phyloP scores from a whole-genome alignment of 2,888 invertebrate genomes.

The Lithophane leautieri region DNA sequence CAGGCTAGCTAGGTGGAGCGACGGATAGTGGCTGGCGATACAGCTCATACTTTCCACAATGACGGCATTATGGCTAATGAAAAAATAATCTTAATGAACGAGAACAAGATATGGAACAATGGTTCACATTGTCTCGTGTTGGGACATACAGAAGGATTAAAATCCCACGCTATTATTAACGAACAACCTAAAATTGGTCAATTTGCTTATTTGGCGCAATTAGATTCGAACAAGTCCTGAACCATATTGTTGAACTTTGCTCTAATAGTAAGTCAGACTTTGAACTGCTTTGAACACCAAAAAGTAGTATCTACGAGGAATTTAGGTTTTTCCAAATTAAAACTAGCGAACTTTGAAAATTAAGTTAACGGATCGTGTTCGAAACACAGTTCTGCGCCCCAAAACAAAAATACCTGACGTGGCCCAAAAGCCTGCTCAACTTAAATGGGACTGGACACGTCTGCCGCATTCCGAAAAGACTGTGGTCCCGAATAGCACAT shows the following conservation, averaged over 20 bases:
- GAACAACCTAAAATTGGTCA: conserved; percentile 26
- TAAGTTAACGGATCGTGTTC: no score
- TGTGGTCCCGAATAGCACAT: no score
- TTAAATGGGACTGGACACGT: background rate
- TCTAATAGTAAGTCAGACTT: background rate
- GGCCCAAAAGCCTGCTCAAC: background rate
- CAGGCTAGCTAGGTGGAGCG: no score
- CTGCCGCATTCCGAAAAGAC: background rate
- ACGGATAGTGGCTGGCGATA: background rate
- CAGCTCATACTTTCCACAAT: background rate
- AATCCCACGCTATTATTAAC: conserved; percentile 25
- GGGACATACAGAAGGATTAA: background rate
- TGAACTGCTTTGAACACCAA: background rate
- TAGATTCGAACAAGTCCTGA: background rate
- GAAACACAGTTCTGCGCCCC: background rate
- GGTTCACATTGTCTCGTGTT: background rate
- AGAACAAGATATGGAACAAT: conserved; percentile 12
- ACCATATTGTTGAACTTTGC: background rate
- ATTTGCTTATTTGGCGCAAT: conserved; percentile 32
- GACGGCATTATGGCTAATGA: no score
- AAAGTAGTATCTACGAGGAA: background rate
- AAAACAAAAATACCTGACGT: background rate
- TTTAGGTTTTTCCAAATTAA: background rate
- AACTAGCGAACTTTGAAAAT: background rate
- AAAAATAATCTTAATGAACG: background rate